Conservation (phyloP, 1,140 invertebrate species). For the Lucilia sericata region DNA sequence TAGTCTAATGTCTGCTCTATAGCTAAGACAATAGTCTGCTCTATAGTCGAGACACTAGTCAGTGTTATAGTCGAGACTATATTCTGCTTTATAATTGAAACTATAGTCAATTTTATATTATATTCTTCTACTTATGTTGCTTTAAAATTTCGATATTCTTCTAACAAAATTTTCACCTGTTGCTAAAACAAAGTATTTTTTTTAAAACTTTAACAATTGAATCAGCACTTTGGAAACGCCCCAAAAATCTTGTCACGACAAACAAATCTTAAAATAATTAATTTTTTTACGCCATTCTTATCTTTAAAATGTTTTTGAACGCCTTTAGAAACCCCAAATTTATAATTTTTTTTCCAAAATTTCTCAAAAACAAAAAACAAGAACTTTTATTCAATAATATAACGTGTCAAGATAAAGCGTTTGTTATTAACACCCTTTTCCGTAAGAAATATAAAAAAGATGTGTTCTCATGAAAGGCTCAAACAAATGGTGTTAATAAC, state of each 20-base stretch:
- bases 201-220: too few species aligned
- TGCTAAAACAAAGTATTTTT: too few species aligned
- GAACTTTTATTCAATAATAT: not conserved
- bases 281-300: not conserved
- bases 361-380: too few species aligned
- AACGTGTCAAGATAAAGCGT: conserved; percentile 37
- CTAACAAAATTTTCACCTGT: too few species aligned
- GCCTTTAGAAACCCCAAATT: not conserved
- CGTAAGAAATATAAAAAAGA: not conserved
- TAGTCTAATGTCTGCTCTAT: too few species aligned
- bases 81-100: too few species aligned
- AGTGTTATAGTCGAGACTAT: too few species aligned
- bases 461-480: not conserved
- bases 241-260: not conserved
- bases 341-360: not conserved
- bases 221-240: too few species aligned
- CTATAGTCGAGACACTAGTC: too few species aligned
- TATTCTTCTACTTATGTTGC: too few species aligned
- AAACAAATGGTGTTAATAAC: conserved; percentile 21
- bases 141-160: not conserved
- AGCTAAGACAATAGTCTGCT: too few species aligned
- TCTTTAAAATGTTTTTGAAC: not conserved
- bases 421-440: conserved; percentile 37
- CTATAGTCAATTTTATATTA: too few species aligned
- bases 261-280: conserved; percentile 1